Evolutionary conservation across 2,888 invertebrate genomes (phyloP), one percentile per base, ranked within the genome.

Genomic region (Aelia acuminata): DNA sequence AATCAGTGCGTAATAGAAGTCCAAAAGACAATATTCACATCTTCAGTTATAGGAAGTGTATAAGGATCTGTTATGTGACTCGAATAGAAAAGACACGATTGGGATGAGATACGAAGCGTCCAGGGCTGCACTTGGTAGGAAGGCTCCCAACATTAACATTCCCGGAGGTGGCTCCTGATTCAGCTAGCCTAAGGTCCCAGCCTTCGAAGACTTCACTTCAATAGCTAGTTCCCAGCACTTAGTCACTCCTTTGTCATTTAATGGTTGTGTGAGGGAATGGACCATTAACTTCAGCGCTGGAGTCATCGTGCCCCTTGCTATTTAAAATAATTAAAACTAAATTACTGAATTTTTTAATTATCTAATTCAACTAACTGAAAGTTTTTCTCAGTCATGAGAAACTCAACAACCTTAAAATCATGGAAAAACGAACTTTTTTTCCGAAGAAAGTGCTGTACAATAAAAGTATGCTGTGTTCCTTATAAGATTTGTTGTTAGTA

Each of bases 21-120:
- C 0, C 57, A 26, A 57, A 13, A 57, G 1, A 0, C 1, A 35
- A 7, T 70, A 31, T 57, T 57, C 13, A 57, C 57, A 26, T 70
- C 26, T 57, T 57, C 35, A 70, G 63, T 70, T 70, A 70, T 70
- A 35, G 63, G 31, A 70, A 70, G 63, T 70, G 7, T 70, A 31
- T 31, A 70, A 4, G 63, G 63, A 70, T 70, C 10, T 31, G 0
- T 4, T 18, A 35, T 70, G 63, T 70, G 63, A 31, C 31, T 70
- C 63, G 18, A 70, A 70, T 70, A 5, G 11, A 7, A 47, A 47
- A 20, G n/a, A 22, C 10, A 43, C 80, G 3, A 43, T 80, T 80
- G 1, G 13, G 43, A 80, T 80, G 80, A 43, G 22, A n/a, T n/a
- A n/a, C n/a, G 15, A 35, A 3, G 8, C 13, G 80, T 15, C 31